Conservation (phyloP, 2,797 vertebrate species). For the Hydrophis major region DNA sequence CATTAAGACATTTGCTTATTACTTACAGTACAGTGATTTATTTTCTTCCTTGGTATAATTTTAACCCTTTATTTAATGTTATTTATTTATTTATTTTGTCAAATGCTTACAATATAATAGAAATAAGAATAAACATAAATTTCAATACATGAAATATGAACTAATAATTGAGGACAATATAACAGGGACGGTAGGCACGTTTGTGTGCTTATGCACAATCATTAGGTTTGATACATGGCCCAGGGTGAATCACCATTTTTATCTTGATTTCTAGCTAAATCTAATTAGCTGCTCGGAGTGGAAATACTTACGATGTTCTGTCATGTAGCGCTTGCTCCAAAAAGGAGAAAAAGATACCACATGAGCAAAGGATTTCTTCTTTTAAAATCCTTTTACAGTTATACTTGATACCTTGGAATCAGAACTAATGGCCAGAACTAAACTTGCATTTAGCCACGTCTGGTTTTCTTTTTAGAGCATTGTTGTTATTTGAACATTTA, state of each 20-base stretch:
- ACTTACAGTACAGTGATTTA: background rate
- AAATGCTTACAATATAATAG: no score
- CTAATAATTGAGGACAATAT: no score
- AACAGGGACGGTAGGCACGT: no score
- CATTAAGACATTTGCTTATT: background rate
- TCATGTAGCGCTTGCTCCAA: background rate
- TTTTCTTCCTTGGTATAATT: background rate
- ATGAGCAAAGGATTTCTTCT: background rate
- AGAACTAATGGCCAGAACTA: background rate
- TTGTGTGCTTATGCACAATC: no score
- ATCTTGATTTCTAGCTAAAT: background rate
- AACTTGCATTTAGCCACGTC: background rate
- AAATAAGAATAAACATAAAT: no score
- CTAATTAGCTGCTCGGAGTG: background rate
- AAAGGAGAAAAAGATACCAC: background rate
- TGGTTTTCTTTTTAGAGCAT: background rate
- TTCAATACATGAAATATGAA: no score
- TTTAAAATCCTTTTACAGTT: background rate
- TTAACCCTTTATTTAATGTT: background rate
- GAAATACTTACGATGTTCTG: background rate
- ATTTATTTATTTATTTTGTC: no score
- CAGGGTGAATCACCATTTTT: background rate
- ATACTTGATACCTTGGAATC: background rate
- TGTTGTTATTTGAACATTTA: background rate
- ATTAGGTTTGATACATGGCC: background rate